These are phyloP conservation scores for Torymus aiolomorphi DNA, from an alignment of 2,888 invertebrate genomes.

Conservation along the genomic window DNA sequence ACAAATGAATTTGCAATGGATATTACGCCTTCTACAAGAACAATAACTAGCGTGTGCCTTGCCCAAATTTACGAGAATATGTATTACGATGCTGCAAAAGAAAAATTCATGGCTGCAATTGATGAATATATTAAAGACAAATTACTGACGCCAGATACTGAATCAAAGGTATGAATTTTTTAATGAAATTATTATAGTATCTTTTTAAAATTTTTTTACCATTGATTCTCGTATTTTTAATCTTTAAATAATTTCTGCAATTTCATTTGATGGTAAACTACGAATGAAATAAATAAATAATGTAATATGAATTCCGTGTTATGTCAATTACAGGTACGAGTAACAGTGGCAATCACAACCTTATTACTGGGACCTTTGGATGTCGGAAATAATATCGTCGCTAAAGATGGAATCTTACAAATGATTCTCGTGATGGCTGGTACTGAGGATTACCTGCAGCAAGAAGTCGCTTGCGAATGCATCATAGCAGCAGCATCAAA, in stretches of 20 bases:
- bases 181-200: not conserved
- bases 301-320: conserved; percentile 2
- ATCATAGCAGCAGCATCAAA: conserved; percentile 97
- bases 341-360: conserved; percentile 91
- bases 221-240: no score
- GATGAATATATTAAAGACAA: conserved; percentile 92
- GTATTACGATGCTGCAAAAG: conserved; percentile 91
- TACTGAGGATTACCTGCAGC: conserved; percentile 91
- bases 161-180: conserved; percentile 82
- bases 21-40: conserved; percentile 91
- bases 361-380: conserved; percentile 94
- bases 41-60: conserved; percentile 93
- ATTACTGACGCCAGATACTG: conserved; percentile 89
- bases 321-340: conserved; percentile 78
- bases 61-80: conserved; percentile 95
- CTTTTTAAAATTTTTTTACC: no score
- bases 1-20: conserved; percentile 94
- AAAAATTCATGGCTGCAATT: conserved; percentile 85
- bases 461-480: conserved; percentile 97
- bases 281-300: not conserved
- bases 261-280: conserved; percentile 55
- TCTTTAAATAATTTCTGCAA: not conserved
- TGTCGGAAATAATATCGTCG: conserved; percentile 91
- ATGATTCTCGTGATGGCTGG: conserved; percentile 98
- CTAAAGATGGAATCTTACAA: conserved; percentile 91